Percentiles rank a stretch among this genome's conserved stretches.
Evolutionary conservation across 2,797 vertebrate species (phyloP).

Genomic region (Oreochromis grahami): DNA sequence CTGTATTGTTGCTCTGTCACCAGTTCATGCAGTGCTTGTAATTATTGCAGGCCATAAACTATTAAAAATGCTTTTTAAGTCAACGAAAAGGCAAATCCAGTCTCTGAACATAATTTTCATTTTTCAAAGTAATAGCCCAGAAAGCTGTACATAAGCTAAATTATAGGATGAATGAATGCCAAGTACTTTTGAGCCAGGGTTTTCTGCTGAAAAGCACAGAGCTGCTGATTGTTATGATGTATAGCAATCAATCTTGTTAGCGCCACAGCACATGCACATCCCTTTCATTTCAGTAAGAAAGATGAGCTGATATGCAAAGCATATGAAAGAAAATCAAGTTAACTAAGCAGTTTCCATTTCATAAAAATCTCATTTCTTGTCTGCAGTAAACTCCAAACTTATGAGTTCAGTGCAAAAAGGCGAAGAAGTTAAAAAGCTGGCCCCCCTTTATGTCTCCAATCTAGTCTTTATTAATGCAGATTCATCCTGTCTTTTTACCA

Average conservation of each 20-base stretch:
- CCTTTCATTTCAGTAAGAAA: background rate
- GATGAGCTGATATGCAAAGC: background rate
- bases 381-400: background rate
- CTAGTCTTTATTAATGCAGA: background rate
- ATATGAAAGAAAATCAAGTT: background rate
- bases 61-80: background rate
- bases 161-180: background rate
- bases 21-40: background rate
- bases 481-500: background rate
- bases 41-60: background rate
- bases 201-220: background rate
- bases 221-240: background rate
- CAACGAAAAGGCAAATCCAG: background rate
- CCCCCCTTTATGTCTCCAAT: background rate
- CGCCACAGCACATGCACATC: background rate
- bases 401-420: background rate
- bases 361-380: background rate
- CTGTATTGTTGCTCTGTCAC: background rate
- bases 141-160: no score
- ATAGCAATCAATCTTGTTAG: background rate
- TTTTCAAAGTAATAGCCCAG: background rate
- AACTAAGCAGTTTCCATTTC: background rate
- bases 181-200: background rate
- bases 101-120: background rate
- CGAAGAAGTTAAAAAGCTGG: background rate